A percentile compares a stretch with the other conserved stretches of the same genome.
These are phyloP conservation scores for Drosophila mimetica DNA, from an alignment of 2,888 invertebrate genomes.

Conservation along the genomic window DNA sequence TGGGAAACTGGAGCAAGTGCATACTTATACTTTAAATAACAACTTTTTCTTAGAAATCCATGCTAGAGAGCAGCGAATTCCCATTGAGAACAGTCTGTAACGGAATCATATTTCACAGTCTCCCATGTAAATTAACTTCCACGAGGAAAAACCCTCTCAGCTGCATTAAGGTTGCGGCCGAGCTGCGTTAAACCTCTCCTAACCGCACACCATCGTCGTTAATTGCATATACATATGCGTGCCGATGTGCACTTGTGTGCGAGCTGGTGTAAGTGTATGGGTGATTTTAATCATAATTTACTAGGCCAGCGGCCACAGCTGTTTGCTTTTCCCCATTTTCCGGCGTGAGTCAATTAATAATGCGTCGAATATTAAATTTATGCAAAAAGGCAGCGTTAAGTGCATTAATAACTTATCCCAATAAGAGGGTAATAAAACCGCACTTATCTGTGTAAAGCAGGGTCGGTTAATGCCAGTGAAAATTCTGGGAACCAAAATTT, in stretches of 20 bases:
- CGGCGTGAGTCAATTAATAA: conserved; percentile 42
- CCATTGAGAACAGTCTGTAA: not conserved
- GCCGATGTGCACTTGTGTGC: not conserved
- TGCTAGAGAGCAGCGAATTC: not conserved
- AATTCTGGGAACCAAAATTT: not conserved
- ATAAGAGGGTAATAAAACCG: conserved; percentile 1
- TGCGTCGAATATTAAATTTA: conserved; percentile 30
- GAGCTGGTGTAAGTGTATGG: not conserved
- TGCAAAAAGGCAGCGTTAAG: conserved; percentile 36
- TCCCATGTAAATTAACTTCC: conserved; percentile 10
- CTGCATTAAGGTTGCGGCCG: conserved; percentile 12
- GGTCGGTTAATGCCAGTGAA: not conserved
- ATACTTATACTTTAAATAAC: not conserved
- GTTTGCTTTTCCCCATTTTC: conserved; percentile 19
- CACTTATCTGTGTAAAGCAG: conserved; percentile 2
- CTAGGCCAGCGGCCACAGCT: conserved; percentile 28
- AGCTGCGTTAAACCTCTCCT: conserved; percentile 8
- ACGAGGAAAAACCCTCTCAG: not conserved
- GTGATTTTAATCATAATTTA: conserved; percentile 33
- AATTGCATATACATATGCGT: conserved; percentile 1
- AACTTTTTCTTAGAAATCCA: conserved; percentile 2
- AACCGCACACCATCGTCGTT: conserved; percentile 14
- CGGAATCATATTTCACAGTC: not conserved
- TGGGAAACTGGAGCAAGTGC: not conserved
- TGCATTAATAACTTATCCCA: conserved; percentile 39